Conservation (phyloP, 2,888 invertebrate genomes). For the Lithosia quadra region DNA sequence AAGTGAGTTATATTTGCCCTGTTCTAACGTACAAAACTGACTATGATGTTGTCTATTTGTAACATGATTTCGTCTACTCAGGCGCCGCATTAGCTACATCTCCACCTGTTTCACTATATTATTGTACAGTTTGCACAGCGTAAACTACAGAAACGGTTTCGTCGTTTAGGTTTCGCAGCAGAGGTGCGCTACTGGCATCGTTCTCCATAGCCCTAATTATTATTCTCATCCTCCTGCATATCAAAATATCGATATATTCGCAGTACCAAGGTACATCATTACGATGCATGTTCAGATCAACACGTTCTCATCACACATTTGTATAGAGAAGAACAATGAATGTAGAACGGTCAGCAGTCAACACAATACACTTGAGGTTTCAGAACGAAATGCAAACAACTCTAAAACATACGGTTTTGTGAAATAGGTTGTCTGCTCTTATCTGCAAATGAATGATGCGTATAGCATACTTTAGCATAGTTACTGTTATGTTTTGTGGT, state of each 20-base stretch:
- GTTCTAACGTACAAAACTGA: too few relatives aligned
- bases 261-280: not conserved
- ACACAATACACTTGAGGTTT: conserved; percentile 25
- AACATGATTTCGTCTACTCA: too few relatives aligned
- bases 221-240: not conserved
- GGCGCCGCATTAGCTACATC: too few relatives aligned
- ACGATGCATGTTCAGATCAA: not conserved
- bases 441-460: conserved; percentile 3
- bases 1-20: too few relatives aligned
- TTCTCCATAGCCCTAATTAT: not conserved
- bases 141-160: too few relatives aligned
- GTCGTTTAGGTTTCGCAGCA: too few relatives aligned
- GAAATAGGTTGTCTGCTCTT: conserved; percentile 19
- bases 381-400: conserved; percentile 35
- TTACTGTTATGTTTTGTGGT: not conserved
- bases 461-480: not conserved
- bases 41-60: too few relatives aligned
- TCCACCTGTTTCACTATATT: too few relatives aligned
- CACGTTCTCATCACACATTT: conserved; percentile 18
- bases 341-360: conserved; percentile 37
- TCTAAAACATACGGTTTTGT: conserved; percentile 16
- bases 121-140: too few relatives aligned
- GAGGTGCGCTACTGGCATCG: too few relatives aligned
- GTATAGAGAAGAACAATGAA: conserved; percentile 34
- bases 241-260: not conserved